phyloP scores from a whole-genome alignment of 2,888 invertebrate species.

The Latrodectus elegans region DNA sequence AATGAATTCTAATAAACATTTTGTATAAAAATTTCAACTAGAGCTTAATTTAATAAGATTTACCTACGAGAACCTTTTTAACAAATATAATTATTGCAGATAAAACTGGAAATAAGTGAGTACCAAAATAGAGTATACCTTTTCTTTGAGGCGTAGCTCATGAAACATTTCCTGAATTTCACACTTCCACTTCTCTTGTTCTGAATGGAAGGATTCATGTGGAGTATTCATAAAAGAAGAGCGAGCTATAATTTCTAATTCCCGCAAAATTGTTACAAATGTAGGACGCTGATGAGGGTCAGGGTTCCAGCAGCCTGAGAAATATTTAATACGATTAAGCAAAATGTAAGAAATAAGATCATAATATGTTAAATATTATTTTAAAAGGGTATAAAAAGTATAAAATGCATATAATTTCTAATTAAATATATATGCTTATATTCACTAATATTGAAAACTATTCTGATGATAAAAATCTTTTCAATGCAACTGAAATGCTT shows the following conservation, averaged over 20 bases:
- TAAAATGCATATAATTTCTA: too few relatives aligned
- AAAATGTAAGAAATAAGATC: too few relatives aligned
- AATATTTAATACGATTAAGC: neutral
- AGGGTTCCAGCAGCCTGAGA: slow-evolving; percentile 75
- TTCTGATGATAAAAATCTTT: too few relatives aligned
- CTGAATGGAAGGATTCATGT: slow-evolving; percentile 95
- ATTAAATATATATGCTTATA: too few relatives aligned
- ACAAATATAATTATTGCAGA: neutral
- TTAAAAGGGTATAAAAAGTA: too few relatives aligned
- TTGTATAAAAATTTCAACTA: too few relatives aligned
- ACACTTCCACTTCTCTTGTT: slow-evolving; percentile 96
- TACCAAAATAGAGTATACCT: slow-evolving; percentile 77
- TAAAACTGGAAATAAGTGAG: neutral
- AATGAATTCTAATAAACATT: too few relatives aligned
- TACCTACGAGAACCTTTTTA: neutral
- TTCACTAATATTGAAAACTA: too few relatives aligned
- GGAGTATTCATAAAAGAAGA: slow-evolving; percentile 93
- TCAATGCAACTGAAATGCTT: too few relatives aligned
- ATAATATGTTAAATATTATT: too few relatives aligned
- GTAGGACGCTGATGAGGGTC: slow-evolving; percentile 75
- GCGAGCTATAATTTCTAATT: slow-evolving; percentile 81
- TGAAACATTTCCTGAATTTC: slow-evolving; percentile 95
- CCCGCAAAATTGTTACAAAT: slow-evolving; percentile 74
- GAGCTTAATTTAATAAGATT: too few relatives aligned
- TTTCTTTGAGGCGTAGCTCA: slow-evolving; percentile 94